Percentiles rank a stretch among this genome's conserved stretches.
These are phyloP conservation scores for Pipistrellus kuhlii DNA, from an alignment of 2,797 vertebrate species.

Conservation along the genomic window DNA sequence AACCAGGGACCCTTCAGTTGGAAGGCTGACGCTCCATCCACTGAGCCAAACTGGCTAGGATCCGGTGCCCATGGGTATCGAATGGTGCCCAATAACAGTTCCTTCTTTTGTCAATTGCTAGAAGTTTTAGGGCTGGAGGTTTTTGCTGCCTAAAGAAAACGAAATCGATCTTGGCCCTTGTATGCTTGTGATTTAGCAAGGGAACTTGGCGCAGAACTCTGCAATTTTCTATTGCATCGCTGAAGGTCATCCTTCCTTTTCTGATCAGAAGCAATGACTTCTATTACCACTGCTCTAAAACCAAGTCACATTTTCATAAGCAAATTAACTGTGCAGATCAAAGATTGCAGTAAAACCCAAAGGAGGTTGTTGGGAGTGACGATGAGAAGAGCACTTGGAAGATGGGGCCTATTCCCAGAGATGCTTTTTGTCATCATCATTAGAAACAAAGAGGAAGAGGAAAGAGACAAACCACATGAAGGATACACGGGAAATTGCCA, in stretches of 20 bases:
- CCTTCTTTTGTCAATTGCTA: slow-evolving; percentile 12
- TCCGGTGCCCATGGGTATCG: background rate
- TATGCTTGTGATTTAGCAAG: slow-evolving; percentile 37
- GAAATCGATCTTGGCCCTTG: slow-evolving; percentile 22
- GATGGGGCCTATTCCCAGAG: background rate
- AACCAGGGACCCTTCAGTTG: too few species aligned
- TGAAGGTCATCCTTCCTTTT: slow-evolving; percentile 45
- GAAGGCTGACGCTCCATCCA: too few species aligned
- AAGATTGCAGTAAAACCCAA: background rate
- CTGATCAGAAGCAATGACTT: background rate
- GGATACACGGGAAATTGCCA: background rate
- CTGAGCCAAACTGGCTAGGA: background rate
- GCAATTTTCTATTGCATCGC: background rate
- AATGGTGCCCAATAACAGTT: background rate
- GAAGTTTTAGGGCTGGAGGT: slow-evolving; percentile 11
- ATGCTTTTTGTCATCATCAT: slow-evolving; percentile 17
- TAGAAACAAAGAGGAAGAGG: slow-evolving; percentile 34
- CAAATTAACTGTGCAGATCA: background rate
- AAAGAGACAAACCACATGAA: background rate
- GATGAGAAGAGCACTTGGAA: background rate
- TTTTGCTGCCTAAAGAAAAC: slow-evolving; percentile 24
- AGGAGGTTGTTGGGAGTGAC: background rate
- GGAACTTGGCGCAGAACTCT: background rate
- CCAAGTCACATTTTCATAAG: background rate
- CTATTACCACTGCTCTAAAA: background rate